phyloP scores from a whole-genome alignment of 2,113 vertebrate species.

The Chauna torquata region DNA sequence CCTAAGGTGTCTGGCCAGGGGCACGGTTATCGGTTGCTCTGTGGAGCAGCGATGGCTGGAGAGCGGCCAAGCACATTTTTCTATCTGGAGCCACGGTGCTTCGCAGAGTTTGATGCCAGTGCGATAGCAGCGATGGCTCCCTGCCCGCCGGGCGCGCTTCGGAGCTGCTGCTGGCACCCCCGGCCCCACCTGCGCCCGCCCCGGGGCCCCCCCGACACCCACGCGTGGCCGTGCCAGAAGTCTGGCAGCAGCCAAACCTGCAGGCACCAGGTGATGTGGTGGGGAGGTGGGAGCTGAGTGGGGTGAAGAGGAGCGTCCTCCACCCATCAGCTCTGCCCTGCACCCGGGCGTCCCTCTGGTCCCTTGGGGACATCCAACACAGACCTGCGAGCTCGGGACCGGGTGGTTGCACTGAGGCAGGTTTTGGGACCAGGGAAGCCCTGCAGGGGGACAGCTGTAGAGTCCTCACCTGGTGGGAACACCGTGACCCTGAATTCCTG shows the following conservation, averaged over 20 bases:
- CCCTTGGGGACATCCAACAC: background rate
- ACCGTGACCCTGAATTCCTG: background rate
- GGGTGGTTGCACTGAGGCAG: background rate
- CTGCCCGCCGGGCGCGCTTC: background rate
- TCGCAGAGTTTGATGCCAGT: background rate
- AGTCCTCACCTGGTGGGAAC: background rate
- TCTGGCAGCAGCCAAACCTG: background rate
- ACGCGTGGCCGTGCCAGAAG: background rate
- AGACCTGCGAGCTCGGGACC: background rate
- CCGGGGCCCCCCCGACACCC: rapidly evolving
- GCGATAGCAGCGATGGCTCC: background rate
- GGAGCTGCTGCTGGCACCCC: constrained; percentile 1
- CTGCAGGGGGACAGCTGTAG: background rate
- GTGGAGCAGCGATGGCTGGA: background rate
- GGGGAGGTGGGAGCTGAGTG: background rate
- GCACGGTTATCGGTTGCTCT: background rate
- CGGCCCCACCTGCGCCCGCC: background rate
- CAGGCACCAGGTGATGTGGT: background rate
- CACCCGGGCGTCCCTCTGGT: background rate
- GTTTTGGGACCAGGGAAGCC: background rate
- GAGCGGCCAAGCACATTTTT: constrained; percentile 25
- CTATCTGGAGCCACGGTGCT: background rate
- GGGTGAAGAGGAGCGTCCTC: background rate
- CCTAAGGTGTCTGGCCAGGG: background rate
- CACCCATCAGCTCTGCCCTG: background rate